Base-by-base conservation (phyloP, 2,113 vertebrate genomes). In the Camelus bactrianus region DNA sequence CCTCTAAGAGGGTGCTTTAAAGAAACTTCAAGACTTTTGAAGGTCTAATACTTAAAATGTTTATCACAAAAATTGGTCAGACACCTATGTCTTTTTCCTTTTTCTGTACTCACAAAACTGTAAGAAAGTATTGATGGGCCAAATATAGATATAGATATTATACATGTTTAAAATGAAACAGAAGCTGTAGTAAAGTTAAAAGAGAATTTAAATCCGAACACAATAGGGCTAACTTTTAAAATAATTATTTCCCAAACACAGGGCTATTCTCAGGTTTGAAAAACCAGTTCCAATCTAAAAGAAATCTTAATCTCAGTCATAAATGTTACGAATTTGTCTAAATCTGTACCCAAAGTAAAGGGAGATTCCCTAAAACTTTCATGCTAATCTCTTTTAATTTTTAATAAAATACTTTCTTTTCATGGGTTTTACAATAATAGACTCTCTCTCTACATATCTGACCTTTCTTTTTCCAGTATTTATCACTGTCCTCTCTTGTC, bases 1-100 rank as follows among this genome's bases (percentile, higher is more conserved):
- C 13, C 24, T 93, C 30, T 93, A 88, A 92, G 42, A 96, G 32
- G 16, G 38, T 15, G 85, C 38, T 85, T 98, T 88, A 88, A 94
- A 96, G 52, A 94, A 58, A n/a, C 17, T n/a, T 87, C 35, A 73
- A 70, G 35, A 30, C 30, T 84, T 95, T 69, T 58, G 82, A 93
- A 82, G 28, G 22, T 86, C 54, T 93, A 97, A 89, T 46, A 86
- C 15, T 92, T 83, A 75, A 50, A 93, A 73, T 90, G 65, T 79
- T 95, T 81, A 88, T 72, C 30, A 84, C 15, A 69, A 95, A 79
- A 91, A 4, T 56, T 87, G 77, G 12, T 82, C 72, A 73, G 20
- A 50, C 0, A 62, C 1, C 16, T 75, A 58, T 46, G 50, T 67
- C 26, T 72, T 96, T 69, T 84, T 93, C 1, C 85, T 50, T 83